Percentiles rank a stretch among this genome's conserved stretches.
phyloP scores from a whole-genome alignment of 2,797 vertebrate species.

The Phoxinus dragarum region DNA sequence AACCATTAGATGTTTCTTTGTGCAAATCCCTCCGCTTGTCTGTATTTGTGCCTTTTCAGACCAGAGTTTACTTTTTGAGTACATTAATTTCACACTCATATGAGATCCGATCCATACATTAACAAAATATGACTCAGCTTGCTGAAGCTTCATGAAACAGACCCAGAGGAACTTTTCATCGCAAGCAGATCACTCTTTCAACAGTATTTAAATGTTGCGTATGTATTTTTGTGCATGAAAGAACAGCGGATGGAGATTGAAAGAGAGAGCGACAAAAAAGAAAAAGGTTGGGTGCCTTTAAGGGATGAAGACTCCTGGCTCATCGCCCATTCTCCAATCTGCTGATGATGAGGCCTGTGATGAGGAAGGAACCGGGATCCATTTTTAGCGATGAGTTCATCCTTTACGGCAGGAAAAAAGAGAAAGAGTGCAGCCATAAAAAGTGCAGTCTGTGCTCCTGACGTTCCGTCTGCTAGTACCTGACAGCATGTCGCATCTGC shows the following conservation, averaged over 20 bases:
- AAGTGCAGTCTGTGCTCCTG: conserved; percentile 48
- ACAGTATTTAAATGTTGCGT: background rate
- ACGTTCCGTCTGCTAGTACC: conserved; percentile 47
- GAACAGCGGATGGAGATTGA: conserved; percentile 7
- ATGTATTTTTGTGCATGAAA: background rate
- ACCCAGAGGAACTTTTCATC: background rate
- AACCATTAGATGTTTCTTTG: too few relatives aligned
- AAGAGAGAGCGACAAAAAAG: background rate
- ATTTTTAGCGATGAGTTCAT: conserved; percentile 71
- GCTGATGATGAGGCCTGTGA: conserved; percentile 65
- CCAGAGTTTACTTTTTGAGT: background rate
- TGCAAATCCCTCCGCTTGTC: background rate
- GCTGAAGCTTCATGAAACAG: background rate
- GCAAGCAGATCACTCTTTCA: background rate
- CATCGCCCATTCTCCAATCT: conserved; percentile 63
- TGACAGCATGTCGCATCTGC: conserved; percentile 43
- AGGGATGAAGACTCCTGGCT: conserved; percentile 60
- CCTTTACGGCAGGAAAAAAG: conserved; percentile 60
- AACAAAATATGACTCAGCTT: background rate
- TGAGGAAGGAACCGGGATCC: conserved; percentile 64
- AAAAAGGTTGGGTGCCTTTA: conserved; percentile 49
- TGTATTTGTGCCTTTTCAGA: background rate
- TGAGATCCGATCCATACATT: background rate
- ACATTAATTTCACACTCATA: background rate
- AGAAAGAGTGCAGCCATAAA: conserved; percentile 52